phyloP scores from a whole-genome alignment of 2,113 vertebrate species.

The Aegypius monachus region DNA sequence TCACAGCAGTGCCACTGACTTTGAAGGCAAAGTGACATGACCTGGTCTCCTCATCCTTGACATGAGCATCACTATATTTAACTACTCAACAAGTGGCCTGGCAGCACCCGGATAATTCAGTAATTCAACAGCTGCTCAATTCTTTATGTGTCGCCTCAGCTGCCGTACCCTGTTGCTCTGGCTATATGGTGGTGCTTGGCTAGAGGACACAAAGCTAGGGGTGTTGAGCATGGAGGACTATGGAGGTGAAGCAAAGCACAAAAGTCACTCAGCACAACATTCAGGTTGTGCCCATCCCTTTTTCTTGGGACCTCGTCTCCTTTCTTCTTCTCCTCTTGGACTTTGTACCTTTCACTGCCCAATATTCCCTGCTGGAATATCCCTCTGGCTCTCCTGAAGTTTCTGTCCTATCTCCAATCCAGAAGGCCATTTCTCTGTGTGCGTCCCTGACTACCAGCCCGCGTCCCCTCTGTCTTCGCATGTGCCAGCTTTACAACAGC shows the following conservation, averaged over 20 bases:
- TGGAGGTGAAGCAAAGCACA: not conserved
- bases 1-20: not conserved
- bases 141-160: not conserved
- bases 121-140: not conserved
- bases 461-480: not conserved
- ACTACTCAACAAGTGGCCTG: not conserved
- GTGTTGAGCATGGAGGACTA: not conserved
- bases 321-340: not conserved
- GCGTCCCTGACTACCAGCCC: not conserved
- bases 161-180: fast-evolving
- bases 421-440: not conserved
- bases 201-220: not conserved
- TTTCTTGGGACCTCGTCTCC: not conserved
- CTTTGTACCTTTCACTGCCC: not conserved
- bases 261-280: not conserved
- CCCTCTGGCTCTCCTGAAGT: not conserved
- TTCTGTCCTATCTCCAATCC: not conserved
- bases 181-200: not conserved
- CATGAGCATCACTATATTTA: not conserved
- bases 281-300: not conserved
- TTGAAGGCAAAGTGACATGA: not conserved
- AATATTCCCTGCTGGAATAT: not conserved
- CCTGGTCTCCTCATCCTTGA: not conserved
- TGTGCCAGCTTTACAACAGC: not conserved
- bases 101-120: not conserved